Conservation (phyloP, 2,888 invertebrate genomes). For the Acanthosepion esculentum region DNA sequence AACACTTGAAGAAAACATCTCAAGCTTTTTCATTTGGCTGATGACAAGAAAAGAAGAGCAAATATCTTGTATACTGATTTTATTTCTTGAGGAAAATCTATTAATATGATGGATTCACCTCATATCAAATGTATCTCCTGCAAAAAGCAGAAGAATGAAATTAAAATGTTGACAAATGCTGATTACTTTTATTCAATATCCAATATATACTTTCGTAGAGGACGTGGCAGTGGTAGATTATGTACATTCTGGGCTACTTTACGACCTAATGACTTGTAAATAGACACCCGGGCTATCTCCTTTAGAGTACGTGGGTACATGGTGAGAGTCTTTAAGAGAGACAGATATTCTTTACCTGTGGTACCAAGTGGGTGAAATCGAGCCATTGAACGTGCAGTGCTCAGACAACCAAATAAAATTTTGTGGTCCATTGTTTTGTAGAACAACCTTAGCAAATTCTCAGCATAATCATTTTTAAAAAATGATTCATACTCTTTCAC, state of each 20-base stretch:
- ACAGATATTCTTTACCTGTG: slow-evolving; percentile 62
- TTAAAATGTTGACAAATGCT: not conserved
- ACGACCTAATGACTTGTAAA: slow-evolving; percentile 81
- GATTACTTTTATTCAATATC: not conserved
- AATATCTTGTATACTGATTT: not conserved
- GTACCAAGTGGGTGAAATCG: slow-evolving; percentile 78
- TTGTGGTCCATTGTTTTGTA: slow-evolving; percentile 80
- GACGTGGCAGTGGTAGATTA: slow-evolving; percentile 82
- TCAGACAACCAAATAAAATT: slow-evolving; percentile 82
- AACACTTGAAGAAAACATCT: too few species aligned
- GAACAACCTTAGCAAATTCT: slow-evolving; percentile 80
- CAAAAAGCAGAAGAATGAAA: not conserved
- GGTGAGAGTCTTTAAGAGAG: slow-evolving; percentile 80
- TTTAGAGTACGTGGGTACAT: slow-evolving; percentile 83
- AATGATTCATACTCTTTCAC: slow-evolving; percentile 79
- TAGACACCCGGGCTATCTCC: slow-evolving; percentile 82
- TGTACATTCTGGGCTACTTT: slow-evolving; percentile 81
- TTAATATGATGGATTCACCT: slow-evolving; percentile 15
- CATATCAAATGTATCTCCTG: not conserved
- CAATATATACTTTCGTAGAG: slow-evolving; percentile 82
- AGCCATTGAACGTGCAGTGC: slow-evolving; percentile 79
- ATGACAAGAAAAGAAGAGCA: not conserved
- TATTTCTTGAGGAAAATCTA: not conserved
- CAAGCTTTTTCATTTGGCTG: too few species aligned
- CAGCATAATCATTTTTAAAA: slow-evolving; percentile 80